Percentiles rank a stretch among this genome's conserved stretches.
Evolutionary conservation across 1,140 invertebrate species (phyloP).

Genomic region (Caenorhabditis briggsae): DNA sequence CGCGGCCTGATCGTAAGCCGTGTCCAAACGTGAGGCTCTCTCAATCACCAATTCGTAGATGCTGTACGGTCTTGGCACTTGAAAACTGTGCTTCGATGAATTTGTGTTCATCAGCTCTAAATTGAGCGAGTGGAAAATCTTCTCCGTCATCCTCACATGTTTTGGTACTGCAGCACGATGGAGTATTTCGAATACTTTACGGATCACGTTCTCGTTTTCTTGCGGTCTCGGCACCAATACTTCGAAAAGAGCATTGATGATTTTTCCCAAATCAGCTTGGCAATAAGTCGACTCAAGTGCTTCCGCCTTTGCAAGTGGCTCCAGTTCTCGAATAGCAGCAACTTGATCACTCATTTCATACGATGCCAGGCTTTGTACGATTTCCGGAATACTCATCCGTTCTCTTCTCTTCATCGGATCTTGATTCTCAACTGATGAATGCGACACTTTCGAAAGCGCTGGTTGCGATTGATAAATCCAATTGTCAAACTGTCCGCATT

Average conservation of each 20-base stretch:
- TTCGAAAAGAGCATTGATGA: background rate
- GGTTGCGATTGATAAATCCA: slow-evolving; percentile 1
- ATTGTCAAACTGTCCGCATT: background rate
- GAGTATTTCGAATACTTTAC: slow-evolving; percentile 22
- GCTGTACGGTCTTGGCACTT: background rate
- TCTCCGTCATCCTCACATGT: background rate
- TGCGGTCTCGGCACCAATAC: background rate
- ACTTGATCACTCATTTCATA: background rate
- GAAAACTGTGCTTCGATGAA: background rate
- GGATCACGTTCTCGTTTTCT: slow-evolving; percentile 2
- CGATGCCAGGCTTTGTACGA: background rate
- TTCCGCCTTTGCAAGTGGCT: background rate
- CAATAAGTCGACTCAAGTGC: background rate
- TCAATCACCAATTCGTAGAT: slow-evolving; percentile 40
- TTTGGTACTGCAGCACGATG: background rate
- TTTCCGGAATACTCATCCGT: slow-evolving; percentile 9
- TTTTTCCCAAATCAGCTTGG: background rate
- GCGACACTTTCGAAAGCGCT: background rate
- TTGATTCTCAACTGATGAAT: background rate
- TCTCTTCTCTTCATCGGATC: background rate
- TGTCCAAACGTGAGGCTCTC: background rate
- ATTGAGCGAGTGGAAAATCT: background rate
- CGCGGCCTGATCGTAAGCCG: background rate
- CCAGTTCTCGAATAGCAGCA: slow-evolving; percentile 9
- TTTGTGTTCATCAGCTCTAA: background rate